Percentiles rank a stretch among this genome's conserved stretches.
These are phyloP conservation scores for Myripristis murdjan DNA, from an alignment of 2,797 vertebrate species.

Conservation along the genomic window DNA sequence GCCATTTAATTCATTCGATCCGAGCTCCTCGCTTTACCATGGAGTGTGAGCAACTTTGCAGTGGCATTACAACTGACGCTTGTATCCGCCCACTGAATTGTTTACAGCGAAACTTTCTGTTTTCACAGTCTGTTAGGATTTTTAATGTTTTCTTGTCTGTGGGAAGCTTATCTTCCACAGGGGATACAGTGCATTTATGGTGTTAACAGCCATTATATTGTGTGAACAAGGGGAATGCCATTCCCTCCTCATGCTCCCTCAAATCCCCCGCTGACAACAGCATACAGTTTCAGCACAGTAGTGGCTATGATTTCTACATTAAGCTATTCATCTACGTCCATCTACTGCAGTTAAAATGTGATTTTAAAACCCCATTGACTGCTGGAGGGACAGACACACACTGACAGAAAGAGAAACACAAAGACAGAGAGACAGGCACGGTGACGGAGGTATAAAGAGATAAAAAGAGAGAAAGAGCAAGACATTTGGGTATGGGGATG, in stretches of 20 bases:
- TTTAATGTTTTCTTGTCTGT: slow-evolving; percentile 30
- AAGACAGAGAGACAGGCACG: slow-evolving; percentile 22
- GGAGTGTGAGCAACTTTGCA: slow-evolving; percentile 20
- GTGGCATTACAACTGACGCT: slow-evolving; percentile 23
- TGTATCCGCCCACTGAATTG: slow-evolving; percentile 12
- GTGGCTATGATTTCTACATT: slow-evolving; percentile 48
- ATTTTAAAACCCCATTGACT: slow-evolving; percentile 60
- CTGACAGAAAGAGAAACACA: slow-evolving; percentile 34
- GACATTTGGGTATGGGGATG: slow-evolving; percentile 18
- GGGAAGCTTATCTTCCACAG: slow-evolving; percentile 22
- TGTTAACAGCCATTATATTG: slow-evolving; percentile 45
- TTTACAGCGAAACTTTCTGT: slow-evolving; percentile 34
- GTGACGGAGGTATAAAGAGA: slow-evolving; percentile 27
- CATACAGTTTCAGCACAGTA: slow-evolving; percentile 30
- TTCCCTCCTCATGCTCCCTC: slow-evolving; percentile 24
- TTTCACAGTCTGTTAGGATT: slow-evolving; percentile 36
- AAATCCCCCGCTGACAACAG: slow-evolving; percentile 29
- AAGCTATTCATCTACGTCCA: slow-evolving; percentile 53
- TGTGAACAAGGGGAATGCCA: slow-evolving; percentile 48
- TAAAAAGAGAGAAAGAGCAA: slow-evolving; percentile 23
- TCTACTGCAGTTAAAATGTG: slow-evolving; percentile 60
- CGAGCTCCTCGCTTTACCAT: slow-evolving; percentile 11
- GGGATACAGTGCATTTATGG: slow-evolving; percentile 30
- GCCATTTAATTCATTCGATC: slow-evolving; percentile 38
- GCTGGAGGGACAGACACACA: slow-evolving; percentile 20